Evolutionary conservation across 2,113 vertebrate species (phyloP).

Genomic region (Toxotes chatareus): DNA sequence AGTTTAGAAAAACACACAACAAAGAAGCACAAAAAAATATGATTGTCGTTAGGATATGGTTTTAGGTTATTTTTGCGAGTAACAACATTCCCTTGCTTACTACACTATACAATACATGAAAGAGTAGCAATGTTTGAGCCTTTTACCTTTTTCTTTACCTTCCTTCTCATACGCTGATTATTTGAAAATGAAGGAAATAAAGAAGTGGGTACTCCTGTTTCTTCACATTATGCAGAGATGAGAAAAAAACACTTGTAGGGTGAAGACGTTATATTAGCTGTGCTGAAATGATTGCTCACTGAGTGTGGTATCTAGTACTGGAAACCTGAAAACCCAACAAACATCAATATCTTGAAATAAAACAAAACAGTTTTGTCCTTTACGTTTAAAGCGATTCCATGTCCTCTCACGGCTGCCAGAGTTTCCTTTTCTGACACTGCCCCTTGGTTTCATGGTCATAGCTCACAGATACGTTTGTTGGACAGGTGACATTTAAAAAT

Average conservation of each 20-base stretch:
- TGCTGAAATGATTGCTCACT: conserved; percentile 40
- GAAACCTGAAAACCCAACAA: conserved; percentile 31
- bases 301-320: conserved; percentile 1
- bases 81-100: conserved; percentile 33
- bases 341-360: conserved; percentile 34
- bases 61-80: conserved; percentile 36
- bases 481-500: conserved; percentile 62
- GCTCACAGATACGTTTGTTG: conserved; percentile 39
- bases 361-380: conserved; percentile 30
- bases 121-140: conserved; percentile 18
- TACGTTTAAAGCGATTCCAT: conserved; percentile 16
- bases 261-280: conserved; percentile 37
- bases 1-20: conserved; percentile 43
- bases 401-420: conserved; percentile 26
- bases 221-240: conserved; percentile 63
- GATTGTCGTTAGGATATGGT: conserved; percentile 72
- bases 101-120: conserved; percentile 43
- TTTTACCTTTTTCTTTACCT: conserved; percentile 14
- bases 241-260: conserved; percentile 22
- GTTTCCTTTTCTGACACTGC: conserved; percentile 20
- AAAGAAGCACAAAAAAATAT: conserved; percentile 49
- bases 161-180: conserved; percentile 12
- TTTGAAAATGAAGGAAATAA: conserved; percentile 50
- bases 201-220: conserved; percentile 48
- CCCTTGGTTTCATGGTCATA: conserved; percentile 17